Percentiles rank a stretch among this genome's conserved stretches.
These are phyloP conservation scores for Calidris pugnax DNA, from an alignment of 2,113 vertebrate species.

Conservation along the genomic window DNA sequence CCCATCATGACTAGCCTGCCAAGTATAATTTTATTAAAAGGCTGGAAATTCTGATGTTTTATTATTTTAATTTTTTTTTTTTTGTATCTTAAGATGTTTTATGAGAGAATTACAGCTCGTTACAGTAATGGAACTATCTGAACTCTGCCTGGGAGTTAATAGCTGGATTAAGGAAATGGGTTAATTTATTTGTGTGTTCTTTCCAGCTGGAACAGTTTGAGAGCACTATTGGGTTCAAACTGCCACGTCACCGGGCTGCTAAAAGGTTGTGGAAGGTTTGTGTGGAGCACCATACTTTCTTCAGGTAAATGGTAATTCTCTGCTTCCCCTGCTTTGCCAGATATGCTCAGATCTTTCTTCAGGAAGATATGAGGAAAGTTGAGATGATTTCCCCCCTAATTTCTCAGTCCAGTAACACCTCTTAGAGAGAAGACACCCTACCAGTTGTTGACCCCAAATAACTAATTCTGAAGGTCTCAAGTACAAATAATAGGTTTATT, in stretches of 20 bases:
- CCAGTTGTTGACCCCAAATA: not conserved
- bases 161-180: not conserved
- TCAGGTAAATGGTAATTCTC: conserved; percentile 82
- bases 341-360: not conserved
- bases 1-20: not conserved
- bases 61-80: not conserved
- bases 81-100: not conserved
- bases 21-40: not conserved
- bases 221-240: conserved; percentile 97
- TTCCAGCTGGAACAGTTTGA: conserved; percentile 95
- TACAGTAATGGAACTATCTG: not conserved
- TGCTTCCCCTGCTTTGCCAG: not conserved
- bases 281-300: conserved; percentile 98
- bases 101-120: not conserved
- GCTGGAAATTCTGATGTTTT: not conserved
- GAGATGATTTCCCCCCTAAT: not conserved
- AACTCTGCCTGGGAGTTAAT: not conserved
- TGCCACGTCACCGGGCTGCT: conserved; percentile 93
- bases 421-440: not conserved
- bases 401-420: not conserved
- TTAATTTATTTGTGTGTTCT: conserved; percentile 54
- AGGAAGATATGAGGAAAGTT: not conserved
- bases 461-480: not conserved
- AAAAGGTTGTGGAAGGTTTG: conserved; percentile 98
- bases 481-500: not conserved